Evolutionary conservation across 2,888 invertebrate species (phyloP), one percentile per base, ranked within the genome.

Genomic region (Coronaproctus castanopsis): DNA sequence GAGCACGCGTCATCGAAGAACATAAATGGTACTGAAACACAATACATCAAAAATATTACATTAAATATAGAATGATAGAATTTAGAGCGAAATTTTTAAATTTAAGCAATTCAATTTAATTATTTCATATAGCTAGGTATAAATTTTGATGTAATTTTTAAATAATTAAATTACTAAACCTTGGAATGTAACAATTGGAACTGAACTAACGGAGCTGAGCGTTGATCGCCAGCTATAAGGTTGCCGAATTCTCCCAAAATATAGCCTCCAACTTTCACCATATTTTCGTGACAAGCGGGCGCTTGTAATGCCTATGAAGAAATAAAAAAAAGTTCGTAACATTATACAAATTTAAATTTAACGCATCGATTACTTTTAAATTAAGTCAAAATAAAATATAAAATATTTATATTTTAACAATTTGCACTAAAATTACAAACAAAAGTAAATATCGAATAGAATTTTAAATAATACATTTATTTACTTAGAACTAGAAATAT

Each of bases 211-310:
- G 98, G 97, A 59, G 96, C 93, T 54, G 97, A 98, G 61, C 97
- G 80, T 62, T 91, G 88, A 73, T 98, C 98, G 19, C 98, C 98
- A 67, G 98, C 98, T 71, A 98, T 98, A 62, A 99, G 79, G 76
- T 99, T 99, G 58, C 98, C 98, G 75, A 98, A 98, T 75, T 98
- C 97, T 63, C 98, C 98, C 62, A 98, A 79, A 68, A 99, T 97
- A 69, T 98, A 98, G 58, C 97, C 98, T 62, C 97, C 97, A 59
- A 98, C 98, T 80, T 98, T 99, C 1, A 98, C 97, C 98, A 99
- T 98, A 73, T 99, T 99, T 75, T 99, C 98, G 72, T 98, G 98
- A 70, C 98, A 99, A 23, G 98, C 97, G 21, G 97, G 96, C 36
- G 96, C 96, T 77, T 98, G 96, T 58, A 97, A 75, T 60, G 95